Evolutionary conservation across 2,797 vertebrate genomes (phyloP).

Genomic region (Poecilia velifera): DNA sequence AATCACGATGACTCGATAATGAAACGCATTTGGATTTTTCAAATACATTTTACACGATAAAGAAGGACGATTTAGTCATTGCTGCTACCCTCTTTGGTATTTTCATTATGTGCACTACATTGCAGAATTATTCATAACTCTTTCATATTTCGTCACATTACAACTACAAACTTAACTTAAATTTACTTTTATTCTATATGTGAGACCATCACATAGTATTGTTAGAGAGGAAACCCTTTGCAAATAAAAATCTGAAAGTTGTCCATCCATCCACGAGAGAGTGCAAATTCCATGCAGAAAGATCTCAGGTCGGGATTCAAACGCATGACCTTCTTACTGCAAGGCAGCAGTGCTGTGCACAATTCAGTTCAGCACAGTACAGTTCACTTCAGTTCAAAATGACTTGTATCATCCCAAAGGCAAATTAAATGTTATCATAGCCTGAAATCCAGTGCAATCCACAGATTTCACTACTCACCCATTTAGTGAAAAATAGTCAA

Average conservation of each 20-base stretch:
- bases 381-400: background rate
- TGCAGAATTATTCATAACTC: background rate
- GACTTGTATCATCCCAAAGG: background rate
- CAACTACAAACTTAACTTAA: background rate
- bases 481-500: background rate
- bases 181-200: background rate
- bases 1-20: conserved; percentile 1
- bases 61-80: background rate
- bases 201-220: no score
- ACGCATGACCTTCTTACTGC: no score
- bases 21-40: background rate
- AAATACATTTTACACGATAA: background rate
- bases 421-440: background rate
- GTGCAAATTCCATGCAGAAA: no score
- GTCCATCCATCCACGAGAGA: background rate
- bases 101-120: background rate
- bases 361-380: no score
- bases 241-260: background rate
- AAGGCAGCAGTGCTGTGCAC: no score
- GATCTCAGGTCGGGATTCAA: no score
- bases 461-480: background rate
- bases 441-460: background rate
- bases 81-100: background rate
- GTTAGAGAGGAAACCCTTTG: background rate
- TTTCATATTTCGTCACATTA: background rate